A percentile compares a stretch with the other conserved stretches of the same genome.
Evolutionary conservation across 2,797 vertebrate genomes (phyloP).

Genomic region (Emys orbicularis): DNA sequence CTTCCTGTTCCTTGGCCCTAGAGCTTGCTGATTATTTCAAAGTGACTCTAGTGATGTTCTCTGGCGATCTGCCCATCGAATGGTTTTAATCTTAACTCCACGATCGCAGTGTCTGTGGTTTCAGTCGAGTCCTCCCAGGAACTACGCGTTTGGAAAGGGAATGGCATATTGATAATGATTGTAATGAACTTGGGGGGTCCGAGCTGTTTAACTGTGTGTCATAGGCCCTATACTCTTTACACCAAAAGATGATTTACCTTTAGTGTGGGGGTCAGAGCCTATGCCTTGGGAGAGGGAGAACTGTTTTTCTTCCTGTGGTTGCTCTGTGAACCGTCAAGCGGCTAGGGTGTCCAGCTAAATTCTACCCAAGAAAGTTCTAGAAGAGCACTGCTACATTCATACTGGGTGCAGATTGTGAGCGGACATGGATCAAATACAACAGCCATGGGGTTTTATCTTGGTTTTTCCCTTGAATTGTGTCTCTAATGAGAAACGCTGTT

Average conservation of each 20-base stretch:
- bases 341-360: too few relatives aligned
- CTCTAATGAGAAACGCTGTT: too few relatives aligned
- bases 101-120: not conserved
- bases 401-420: not conserved
- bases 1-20: not conserved
- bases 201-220: not conserved
- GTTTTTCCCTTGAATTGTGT: not conserved
- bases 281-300: not conserved
- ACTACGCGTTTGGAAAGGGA: not conserved
- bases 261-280: not conserved
- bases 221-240: not conserved
- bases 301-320: not conserved
- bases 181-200: not conserved
- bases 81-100: not conserved
- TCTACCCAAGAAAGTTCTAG: too few relatives aligned
- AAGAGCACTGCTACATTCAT: too few relatives aligned
- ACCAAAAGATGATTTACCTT: not conserved
- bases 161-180: not conserved
- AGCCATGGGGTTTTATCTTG: not conserved
- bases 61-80: not conserved
- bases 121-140: not conserved
- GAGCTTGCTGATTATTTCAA: not conserved
- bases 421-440: not conserved
- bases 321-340: not conserved
- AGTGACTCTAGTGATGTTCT: not conserved